These are phyloP conservation scores for Vimba vimba DNA, from an alignment of 2,113 vertebrate genomes.

Conservation along the genomic window DNA sequence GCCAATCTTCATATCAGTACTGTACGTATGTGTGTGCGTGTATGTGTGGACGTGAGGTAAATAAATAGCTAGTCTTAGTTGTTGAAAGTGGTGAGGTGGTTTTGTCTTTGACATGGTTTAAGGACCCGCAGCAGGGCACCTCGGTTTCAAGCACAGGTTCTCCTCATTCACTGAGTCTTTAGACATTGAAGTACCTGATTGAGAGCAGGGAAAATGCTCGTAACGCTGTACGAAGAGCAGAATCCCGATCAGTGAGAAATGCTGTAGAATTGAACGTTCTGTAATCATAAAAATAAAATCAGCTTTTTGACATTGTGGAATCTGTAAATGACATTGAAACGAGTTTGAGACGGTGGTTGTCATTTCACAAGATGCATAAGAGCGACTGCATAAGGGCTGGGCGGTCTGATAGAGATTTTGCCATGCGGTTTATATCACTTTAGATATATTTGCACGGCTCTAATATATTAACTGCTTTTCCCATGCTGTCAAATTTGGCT, in stretches of 20 bases:
- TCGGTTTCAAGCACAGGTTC: conserved; percentile 71
- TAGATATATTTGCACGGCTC: not conserved
- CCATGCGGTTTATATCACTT: not conserved
- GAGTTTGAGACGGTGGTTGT: not conserved
- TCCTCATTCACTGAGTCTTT: conserved; percentile 20
- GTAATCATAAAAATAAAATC: not conserved
- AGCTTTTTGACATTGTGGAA: not conserved
- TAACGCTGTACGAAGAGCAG: not conserved
- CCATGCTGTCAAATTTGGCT: not conserved
- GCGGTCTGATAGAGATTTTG: not conserved
- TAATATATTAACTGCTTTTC: not conserved
- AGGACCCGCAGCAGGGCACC: conserved; percentile 58
- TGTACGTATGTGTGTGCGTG: conserved; percentile 41
- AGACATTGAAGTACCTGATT: not conserved
- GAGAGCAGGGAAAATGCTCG: not conserved
- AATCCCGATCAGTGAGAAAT: not conserved
- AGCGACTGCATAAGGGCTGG: not conserved
- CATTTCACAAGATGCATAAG: not conserved
- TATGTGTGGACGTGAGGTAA: conserved; percentile 48
- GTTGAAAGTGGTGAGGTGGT: conserved; percentile 66
- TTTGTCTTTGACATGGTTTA: conserved; percentile 60
- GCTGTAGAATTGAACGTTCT: not conserved
- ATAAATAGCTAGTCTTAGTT: conserved; percentile 53
- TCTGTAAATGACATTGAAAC: not conserved
- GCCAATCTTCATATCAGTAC: conserved; percentile 66